phyloP scores from a whole-genome alignment of 1,140 invertebrate species.

The Caenorhabditis brenneri region DNA sequence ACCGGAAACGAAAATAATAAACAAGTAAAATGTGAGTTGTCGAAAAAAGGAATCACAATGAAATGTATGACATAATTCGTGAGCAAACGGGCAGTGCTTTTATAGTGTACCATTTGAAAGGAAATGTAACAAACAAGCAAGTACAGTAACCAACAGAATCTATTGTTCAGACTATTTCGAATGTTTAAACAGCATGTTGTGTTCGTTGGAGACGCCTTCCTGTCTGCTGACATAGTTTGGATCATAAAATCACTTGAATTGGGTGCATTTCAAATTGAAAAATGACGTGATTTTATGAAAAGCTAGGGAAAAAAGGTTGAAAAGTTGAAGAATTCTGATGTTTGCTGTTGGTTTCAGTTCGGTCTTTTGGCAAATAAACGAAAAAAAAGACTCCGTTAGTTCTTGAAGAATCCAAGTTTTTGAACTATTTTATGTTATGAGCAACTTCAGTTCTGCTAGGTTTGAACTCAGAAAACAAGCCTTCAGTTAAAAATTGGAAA shows the following conservation, averaged over 20 bases:
- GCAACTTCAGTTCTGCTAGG: too few relatives aligned
- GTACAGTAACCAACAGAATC: conserved; percentile 35
- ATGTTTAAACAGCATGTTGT: conserved; percentile 26
- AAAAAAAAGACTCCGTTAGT: too few relatives aligned
- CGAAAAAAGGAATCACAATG: neutral
- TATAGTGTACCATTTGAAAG: conserved; percentile 39
- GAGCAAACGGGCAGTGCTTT: conserved; percentile 20
- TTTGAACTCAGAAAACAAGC: too few relatives aligned
- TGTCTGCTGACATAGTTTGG: conserved; percentile 3
- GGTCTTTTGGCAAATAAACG: neutral
- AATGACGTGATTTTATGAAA: conserved; percentile 2
- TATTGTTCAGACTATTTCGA: neutral
- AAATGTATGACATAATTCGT: conserved; percentile 31
- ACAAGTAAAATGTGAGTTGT: neutral
- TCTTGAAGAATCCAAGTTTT: too few relatives aligned
- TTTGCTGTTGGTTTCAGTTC: neutral
- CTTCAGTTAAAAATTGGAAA: too few relatives aligned
- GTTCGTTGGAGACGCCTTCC: neutral
- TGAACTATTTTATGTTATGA: too few relatives aligned
- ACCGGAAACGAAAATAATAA: neutral
- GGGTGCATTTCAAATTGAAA: conserved; percentile 16
- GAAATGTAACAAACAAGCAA: conserved; percentile 32
- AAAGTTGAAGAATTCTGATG: neutral
- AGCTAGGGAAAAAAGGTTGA: neutral
- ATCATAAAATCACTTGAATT: conserved; percentile 40